Percentiles rank a stretch among this genome's conserved stretches.
phyloP scores from a whole-genome alignment of 2,888 invertebrate species.

The Chloroclysta siterata region DNA sequence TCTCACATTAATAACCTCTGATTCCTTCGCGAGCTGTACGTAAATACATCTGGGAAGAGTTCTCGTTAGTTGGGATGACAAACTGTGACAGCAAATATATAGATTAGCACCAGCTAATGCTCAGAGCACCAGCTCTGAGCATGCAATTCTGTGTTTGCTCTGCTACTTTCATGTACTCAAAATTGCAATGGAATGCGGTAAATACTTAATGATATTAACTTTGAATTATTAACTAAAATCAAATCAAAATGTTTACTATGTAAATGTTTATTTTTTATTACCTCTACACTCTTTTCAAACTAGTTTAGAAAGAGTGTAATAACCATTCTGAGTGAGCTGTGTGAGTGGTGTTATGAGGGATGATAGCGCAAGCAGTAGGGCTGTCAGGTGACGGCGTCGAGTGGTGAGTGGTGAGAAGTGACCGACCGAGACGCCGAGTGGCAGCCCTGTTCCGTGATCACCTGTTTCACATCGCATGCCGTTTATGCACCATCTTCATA shows the following conservation, averaged over 20 bases:
- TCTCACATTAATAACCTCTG: slow-evolving; percentile 17
- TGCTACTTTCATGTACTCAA: no score
- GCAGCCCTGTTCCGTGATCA: not conserved
- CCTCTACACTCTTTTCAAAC: no score
- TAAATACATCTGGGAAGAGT: slow-evolving; percentile 1
- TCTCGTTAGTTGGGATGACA: slow-evolving; percentile 7
- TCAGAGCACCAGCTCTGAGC: no score
- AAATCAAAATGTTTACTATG: no score
- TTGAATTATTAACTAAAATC: no score
- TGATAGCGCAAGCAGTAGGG: not conserved
- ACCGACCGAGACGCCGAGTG: not conserved
- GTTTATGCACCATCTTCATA: slow-evolving; percentile 3
- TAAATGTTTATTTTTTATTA: no score
- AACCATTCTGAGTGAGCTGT: not conserved
- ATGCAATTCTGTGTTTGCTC: no score
- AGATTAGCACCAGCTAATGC: no score
- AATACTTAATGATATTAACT: no score
- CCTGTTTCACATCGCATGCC: not conserved
- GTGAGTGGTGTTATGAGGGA: not conserved
- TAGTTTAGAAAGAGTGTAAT: no score
- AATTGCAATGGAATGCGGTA: no score
- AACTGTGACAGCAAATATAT: not conserved
- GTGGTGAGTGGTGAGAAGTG: not conserved
- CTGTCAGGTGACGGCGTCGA: not conserved
- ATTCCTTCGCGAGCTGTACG: slow-evolving; percentile 1